Base-by-base conservation (phyloP, 2,797 vertebrate species). In the Erethizon dorsatum region DNA sequence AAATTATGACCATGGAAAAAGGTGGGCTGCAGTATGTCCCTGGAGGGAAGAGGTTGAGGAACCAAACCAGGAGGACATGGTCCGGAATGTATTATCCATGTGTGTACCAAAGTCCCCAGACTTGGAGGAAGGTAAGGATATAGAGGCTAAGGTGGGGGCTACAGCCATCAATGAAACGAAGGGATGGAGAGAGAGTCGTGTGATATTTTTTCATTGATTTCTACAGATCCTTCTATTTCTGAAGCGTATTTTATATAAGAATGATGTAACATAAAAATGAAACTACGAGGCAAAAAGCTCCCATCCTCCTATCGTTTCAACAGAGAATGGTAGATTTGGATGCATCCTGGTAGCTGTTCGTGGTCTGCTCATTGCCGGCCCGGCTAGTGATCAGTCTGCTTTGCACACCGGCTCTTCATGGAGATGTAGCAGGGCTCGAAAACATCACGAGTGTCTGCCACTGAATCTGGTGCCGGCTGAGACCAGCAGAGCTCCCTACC, bases 201-300 rank as follows among this genome's bases (percentile, higher is more conserved):
- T 33, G 6, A 2, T 78, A 41, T 57, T 83, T 86, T 85, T 47
- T 87, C 45, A 83, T 13, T 56, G 26, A 67, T 96, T 90, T 73
- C 15, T 61, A 18, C 59, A 18, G 47, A 20, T 63, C 79, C 37
- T 93, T 73, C 33, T 33, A 28, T 87, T 90, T 87, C 50, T 33
- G 13, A 93, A 87, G 28, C 67, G 8, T 56, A 47, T 83, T 79
- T 95, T 94, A 63, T 73, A 79, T 47, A 59, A 63, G 12, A 77
- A 56, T 77, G 65, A 10, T 50, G 61, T 17, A 37, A 65, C 78
- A 91, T 83, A 33, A 77, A 89, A 95, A 26, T 65, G 1, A 54
- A 77, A 96, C 45, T 41, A 13, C 47, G 65, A 77, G 17, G 22
- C 63, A 77, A 31, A n/a, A 91, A 90, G 56, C 11, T 83, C 31